Conservation (phyloP, 2,888 invertebrate genomes). For the Coronaproctus castanopsis region DNA sequence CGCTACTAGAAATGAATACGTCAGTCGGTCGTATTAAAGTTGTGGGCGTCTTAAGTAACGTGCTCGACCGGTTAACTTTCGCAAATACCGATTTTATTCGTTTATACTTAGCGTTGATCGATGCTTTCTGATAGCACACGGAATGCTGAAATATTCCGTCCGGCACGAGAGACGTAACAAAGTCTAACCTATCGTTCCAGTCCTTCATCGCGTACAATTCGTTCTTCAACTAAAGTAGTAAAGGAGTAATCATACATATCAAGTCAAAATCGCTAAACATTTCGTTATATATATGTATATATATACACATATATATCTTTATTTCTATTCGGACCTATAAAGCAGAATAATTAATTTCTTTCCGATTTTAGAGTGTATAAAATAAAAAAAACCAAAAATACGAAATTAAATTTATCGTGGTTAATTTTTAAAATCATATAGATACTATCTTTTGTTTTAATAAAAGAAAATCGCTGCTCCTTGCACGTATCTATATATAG, state of each 20-base stretch:
- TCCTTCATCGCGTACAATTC: slow-evolving; percentile 28
- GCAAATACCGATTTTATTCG: slow-evolving; percentile 34
- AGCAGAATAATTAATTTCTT: too few relatives aligned
- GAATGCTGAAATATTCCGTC: slow-evolving; percentile 22
- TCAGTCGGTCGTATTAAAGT: slow-evolving; percentile 42
- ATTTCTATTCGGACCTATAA: too few relatives aligned
- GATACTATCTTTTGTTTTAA: too few relatives aligned
- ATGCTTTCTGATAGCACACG: slow-evolving; percentile 26
- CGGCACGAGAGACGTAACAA: slow-evolving; percentile 26
- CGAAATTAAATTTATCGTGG: too few relatives aligned
- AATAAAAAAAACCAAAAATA: too few relatives aligned
- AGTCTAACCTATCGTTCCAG: slow-evolving; percentile 36
- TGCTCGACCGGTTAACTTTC: slow-evolving; percentile 26
- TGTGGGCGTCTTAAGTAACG: slow-evolving; percentile 33
- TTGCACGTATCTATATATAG: too few relatives aligned
- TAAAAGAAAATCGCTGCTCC: too few relatives aligned
- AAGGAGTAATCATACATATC: neutral
- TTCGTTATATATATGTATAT: too few relatives aligned
- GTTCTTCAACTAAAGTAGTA: slow-evolving; percentile 15
- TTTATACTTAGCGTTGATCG: slow-evolving; percentile 31
- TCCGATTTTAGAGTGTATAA: too few relatives aligned
- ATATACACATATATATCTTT: too few relatives aligned
- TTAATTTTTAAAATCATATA: too few relatives aligned
- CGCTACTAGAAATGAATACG: slow-evolving; percentile 33
- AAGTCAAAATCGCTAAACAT: too few relatives aligned